phyloP scores from a whole-genome alignment of 2,113 vertebrate genomes.

The Nesogale talazaci region DNA sequence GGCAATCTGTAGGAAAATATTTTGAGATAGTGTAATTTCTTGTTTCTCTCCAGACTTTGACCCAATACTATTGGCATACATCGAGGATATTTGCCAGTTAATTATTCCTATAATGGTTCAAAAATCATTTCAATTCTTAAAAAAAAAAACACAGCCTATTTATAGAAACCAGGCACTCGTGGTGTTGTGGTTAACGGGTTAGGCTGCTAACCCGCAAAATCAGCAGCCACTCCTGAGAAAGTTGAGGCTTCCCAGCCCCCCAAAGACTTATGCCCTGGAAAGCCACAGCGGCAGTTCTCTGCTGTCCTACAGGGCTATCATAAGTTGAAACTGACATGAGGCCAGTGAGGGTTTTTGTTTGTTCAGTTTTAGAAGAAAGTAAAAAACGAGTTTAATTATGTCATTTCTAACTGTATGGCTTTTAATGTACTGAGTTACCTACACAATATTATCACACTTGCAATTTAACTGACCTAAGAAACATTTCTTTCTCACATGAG shows the following conservation, averaged over 20 bases:
- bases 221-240: too few relatives aligned
- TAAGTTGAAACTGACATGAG: too few relatives aligned
- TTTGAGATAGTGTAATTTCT: neutral
- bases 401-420: constrained; percentile 20
- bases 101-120: neutral
- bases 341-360: too few relatives aligned
- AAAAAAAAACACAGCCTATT: neutral
- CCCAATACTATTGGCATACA: neutral
- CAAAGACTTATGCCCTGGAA: too few relatives aligned
- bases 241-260: too few relatives aligned
- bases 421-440: neutral
- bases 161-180: too few relatives aligned
- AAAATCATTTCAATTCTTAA: constrained; percentile 2
- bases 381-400: neutral
- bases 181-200: too few relatives aligned
- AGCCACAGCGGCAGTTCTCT: too few relatives aligned
- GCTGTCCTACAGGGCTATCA: too few relatives aligned
- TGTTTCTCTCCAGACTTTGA: neutral
- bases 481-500: neutral
- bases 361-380: too few relatives aligned
- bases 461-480: constrained; percentile 8
- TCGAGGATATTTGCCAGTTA: neutral
- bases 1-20: neutral
- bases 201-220: too few relatives aligned
- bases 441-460: neutral